Evolutionary conservation across 2,888 invertebrate species (phyloP).

Genomic region (Epirrhoe tristata): DNA sequence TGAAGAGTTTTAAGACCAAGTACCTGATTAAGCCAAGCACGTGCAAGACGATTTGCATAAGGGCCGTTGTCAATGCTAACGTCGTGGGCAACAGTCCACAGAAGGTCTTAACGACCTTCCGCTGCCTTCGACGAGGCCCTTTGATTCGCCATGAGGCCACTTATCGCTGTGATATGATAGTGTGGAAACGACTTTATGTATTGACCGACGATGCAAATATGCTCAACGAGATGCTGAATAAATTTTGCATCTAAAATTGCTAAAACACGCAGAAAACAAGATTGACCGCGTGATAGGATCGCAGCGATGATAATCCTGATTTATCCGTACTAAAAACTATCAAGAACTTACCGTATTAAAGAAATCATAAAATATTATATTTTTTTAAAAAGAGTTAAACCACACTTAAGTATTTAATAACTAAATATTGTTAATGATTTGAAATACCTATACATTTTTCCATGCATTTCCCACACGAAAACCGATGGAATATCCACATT

Average conservation of each 20-base stretch:
- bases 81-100: slow-evolving; percentile 64
- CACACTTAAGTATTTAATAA: too few relatives aligned
- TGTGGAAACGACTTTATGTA: slow-evolving; percentile 49
- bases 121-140: slow-evolving; percentile 70
- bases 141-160: slow-evolving; percentile 73
- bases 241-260: slow-evolving; percentile 51
- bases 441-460: too few relatives aligned
- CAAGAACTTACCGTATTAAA: too few relatives aligned
- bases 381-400: too few relatives aligned
- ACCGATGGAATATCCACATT: slow-evolving; percentile 50
- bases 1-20: slow-evolving; percentile 30
- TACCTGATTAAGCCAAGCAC: slow-evolving; percentile 52
- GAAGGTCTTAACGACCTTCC: slow-evolving; percentile 77
- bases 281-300: slow-evolving; percentile 29
- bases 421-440: too few relatives aligned
- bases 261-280: slow-evolving; percentile 30
- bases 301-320: slow-evolving; percentile 23
- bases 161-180: slow-evolving; percentile 52
- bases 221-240: slow-evolving; percentile 43
- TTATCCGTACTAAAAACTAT: too few relatives aligned
- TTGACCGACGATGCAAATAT: slow-evolving; percentile 41
- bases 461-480: background rate
- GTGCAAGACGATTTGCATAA: slow-evolving; percentile 78
- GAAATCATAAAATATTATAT: too few relatives aligned
- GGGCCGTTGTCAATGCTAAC: slow-evolving; percentile 74